A percentile compares a stretch with the other conserved stretches of the same genome.
phyloP scores from a whole-genome alignment of 2,797 vertebrate genomes.

The Amphiprion clarkii region DNA sequence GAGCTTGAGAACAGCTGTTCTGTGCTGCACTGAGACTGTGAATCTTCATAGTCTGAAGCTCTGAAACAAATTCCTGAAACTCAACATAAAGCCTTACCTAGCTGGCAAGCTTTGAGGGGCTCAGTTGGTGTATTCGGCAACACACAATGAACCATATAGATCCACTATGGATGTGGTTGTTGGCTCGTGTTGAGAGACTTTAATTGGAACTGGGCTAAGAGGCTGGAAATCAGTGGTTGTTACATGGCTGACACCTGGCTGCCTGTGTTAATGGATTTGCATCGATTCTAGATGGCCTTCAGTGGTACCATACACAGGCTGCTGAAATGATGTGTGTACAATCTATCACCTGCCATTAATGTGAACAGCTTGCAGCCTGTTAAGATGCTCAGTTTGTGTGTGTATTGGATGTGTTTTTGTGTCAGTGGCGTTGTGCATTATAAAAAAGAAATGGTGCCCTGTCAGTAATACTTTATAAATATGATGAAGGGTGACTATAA shows the following conservation, averaged over 20 bases:
- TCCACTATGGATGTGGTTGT: slow-evolving; percentile 58
- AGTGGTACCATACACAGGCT: slow-evolving; percentile 56
- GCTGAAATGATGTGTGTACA: slow-evolving; percentile 66
- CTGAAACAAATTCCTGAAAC: slow-evolving; percentile 52
- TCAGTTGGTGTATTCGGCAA: slow-evolving; percentile 60
- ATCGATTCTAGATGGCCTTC: slow-evolving; percentile 75
- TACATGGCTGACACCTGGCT: slow-evolving; percentile 69
- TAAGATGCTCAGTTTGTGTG: slow-evolving; percentile 51
- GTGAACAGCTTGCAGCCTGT: slow-evolving; percentile 53
- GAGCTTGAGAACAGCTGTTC: slow-evolving; percentile 56
- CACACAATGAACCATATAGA: slow-evolving; percentile 62
- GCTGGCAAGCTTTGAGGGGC: slow-evolving; percentile 27
- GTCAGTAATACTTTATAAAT: slow-evolving; percentile 34
- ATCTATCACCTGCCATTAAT: slow-evolving; percentile 66
- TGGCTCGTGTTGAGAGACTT: slow-evolving; percentile 64
- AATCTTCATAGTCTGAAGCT: slow-evolving; percentile 37
- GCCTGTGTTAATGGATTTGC: slow-evolving; percentile 72
- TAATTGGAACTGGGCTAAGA: slow-evolving; percentile 65
- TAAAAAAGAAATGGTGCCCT: slow-evolving; percentile 41
- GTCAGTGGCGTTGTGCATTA: slow-evolving; percentile 27
- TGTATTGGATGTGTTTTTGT: slow-evolving; percentile 41
- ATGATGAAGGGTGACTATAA: slow-evolving; percentile 39
- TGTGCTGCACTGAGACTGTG: slow-evolving; percentile 29
- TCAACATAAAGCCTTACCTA: slow-evolving; percentile 33
- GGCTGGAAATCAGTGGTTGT: slow-evolving; percentile 70